Percentiles rank a stretch among this genome's conserved stretches.
These are phyloP conservation scores for Coilia nasus DNA, from an alignment of 2,797 vertebrate species.

Conservation along the genomic window DNA sequence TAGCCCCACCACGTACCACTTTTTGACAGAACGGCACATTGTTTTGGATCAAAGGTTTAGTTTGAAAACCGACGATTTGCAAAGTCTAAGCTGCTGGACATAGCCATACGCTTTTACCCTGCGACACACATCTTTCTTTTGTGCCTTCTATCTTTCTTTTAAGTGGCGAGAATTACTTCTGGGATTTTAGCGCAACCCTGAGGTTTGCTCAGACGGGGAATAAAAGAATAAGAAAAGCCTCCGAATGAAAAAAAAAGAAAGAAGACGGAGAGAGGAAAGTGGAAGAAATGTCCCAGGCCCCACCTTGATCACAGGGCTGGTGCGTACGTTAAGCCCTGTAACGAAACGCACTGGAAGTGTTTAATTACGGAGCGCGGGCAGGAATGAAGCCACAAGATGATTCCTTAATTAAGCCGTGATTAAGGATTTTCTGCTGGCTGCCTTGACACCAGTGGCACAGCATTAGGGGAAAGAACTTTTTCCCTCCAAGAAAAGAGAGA, in stretches of 20 bases:
- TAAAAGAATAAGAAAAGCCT: slow-evolving; percentile 30
- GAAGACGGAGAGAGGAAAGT: slow-evolving; percentile 24
- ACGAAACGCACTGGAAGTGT: slow-evolving; percentile 57
- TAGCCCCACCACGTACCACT: neutral
- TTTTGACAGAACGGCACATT: slow-evolving; percentile 5
- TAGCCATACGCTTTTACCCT: neutral
- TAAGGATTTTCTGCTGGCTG: slow-evolving; percentile 53
- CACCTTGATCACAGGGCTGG: slow-evolving; percentile 48
- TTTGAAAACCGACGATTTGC: neutral
- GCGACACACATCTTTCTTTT: slow-evolving; percentile 35
- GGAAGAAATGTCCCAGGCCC: slow-evolving; percentile 43
- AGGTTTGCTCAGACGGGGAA: slow-evolving; percentile 20
- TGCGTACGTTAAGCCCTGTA: slow-evolving; percentile 55
- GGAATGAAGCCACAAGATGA: slow-evolving; percentile 54
- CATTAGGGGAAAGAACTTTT: slow-evolving; percentile 26
- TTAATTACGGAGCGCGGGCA: slow-evolving; percentile 56
- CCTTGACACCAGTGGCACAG: slow-evolving; percentile 41
- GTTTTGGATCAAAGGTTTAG: slow-evolving; percentile 15
- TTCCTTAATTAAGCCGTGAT: slow-evolving; percentile 59
- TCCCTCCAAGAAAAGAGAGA: slow-evolving; percentile 18
- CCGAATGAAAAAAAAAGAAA: slow-evolving; percentile 7
- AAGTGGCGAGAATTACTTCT: slow-evolving; percentile 37
- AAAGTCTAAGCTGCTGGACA: slow-evolving; percentile 22
- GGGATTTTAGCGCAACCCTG: slow-evolving; percentile 38
- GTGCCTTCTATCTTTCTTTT: slow-evolving; percentile 43